These are phyloP conservation scores for Miichthys miiuy DNA, from an alignment of 2,797 vertebrate species.

Conservation along the genomic window DNA sequence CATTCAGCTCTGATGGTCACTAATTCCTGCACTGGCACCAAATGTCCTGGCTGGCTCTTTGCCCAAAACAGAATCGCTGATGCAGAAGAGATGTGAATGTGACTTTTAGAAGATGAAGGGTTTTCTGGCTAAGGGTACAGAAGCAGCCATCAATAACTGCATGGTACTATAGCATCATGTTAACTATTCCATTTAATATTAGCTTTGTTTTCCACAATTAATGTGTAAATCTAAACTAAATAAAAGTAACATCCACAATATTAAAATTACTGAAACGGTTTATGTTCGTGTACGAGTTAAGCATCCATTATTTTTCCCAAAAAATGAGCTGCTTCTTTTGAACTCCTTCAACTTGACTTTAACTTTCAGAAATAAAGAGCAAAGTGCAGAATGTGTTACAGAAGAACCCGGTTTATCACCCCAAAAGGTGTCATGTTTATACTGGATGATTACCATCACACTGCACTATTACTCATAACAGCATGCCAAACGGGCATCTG, in stretches of 20 bases:
- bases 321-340: not conserved
- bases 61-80: slow-evolving; percentile 26
- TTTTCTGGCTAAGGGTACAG: slow-evolving; percentile 12
- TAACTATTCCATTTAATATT: slow-evolving; percentile 9
- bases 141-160: not conserved
- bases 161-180: not conserved
- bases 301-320: not conserved
- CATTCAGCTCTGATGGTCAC: slow-evolving; percentile 6
- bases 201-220: not conserved
- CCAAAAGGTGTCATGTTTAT: slow-evolving; percentile 31
- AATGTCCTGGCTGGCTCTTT: slow-evolving; percentile 18
- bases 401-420: slow-evolving; percentile 33
- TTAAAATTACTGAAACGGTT: not conserved
- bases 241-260: not conserved
- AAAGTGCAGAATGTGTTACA: not conserved
- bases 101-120: slow-evolving; percentile 22
- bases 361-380: slow-evolving; percentile 9
- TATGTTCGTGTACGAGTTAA: not conserved
- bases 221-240: not conserved
- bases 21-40: slow-evolving; percentile 3
- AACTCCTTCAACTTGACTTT: slow-evolving; percentile 22
- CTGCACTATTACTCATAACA: slow-evolving; percentile 38
- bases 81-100: slow-evolving; percentile 41
- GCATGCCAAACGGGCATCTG: slow-evolving; percentile 50
- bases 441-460: slow-evolving; percentile 42